phyloP scores from a whole-genome alignment of 2,797 vertebrate genomes.

The Sphaeramia orbicularis region DNA sequence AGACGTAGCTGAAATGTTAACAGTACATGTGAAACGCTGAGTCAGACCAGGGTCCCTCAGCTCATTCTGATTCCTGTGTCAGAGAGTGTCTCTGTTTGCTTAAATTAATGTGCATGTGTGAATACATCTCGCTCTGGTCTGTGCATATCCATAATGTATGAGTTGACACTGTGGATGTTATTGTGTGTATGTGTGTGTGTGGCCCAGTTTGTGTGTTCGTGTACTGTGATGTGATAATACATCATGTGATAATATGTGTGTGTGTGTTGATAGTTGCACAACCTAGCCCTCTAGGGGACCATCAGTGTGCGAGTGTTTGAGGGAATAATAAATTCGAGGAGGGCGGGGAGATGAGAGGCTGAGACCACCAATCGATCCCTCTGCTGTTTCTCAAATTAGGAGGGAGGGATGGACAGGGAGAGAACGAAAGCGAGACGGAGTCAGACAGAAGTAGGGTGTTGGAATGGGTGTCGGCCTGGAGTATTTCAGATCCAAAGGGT shows the following conservation, averaged over 20 bases:
- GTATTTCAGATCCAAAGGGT: conserved; percentile 25
- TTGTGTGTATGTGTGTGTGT: conserved; percentile 40
- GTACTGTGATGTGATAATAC: conserved; percentile 55
- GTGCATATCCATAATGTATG: conserved; percentile 71
- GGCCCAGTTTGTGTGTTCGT: conserved; percentile 39
- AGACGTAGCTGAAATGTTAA: conserved; percentile 42
- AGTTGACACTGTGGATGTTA: conserved; percentile 38
- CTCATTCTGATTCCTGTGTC: conserved; percentile 51
- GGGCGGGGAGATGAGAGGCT: conserved; percentile 64
- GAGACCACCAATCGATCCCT: conserved; percentile 75
- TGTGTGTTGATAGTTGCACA: conserved; percentile 24
- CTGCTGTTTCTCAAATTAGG: conserved; percentile 75
- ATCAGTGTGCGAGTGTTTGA: conserved; percentile 67
- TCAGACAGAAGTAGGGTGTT: conserved; percentile 7
- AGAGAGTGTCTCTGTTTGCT: conserved; percentile 57
- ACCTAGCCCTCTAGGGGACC: conserved; percentile 54
- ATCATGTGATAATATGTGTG: conserved; percentile 30
- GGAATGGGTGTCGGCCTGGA: conserved; percentile 5
- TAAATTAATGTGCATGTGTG: conserved; percentile 65
- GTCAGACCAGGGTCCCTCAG: conserved; percentile 52
- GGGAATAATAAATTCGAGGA: conserved; percentile 74
- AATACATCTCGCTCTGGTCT: conserved; percentile 52
- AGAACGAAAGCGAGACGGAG: conserved; percentile 11
- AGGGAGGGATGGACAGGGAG: conserved; percentile 59
- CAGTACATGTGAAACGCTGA: conserved; percentile 54